Percentiles rank a stretch among this genome's conserved stretches.
These are phyloP conservation scores for Dysdera silvatica DNA, from an alignment of 1,140 invertebrate species.

Conservation along the genomic window DNA sequence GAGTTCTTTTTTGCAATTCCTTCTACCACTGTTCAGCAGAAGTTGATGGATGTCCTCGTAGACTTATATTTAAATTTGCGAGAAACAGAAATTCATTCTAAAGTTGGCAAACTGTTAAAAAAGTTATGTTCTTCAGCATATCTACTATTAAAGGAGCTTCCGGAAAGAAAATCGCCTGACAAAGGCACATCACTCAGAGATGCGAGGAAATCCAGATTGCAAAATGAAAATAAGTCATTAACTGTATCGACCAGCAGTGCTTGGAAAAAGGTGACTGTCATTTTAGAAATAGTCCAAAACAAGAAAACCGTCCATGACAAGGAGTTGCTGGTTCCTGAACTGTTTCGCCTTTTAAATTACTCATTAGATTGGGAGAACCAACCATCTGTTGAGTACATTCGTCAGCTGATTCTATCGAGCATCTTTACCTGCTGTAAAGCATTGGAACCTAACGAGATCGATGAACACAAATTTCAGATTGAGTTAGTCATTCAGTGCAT, in stretches of 20 bases:
- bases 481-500: conserved; percentile 79
- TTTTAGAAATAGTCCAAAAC: conserved; percentile 74
- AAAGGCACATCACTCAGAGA: conserved; percentile 52
- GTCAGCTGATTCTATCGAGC: conserved; percentile 73
- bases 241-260: conserved; percentile 32
- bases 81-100: conserved; percentile 24
- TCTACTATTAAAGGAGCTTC: conserved; percentile 42
- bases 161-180: conserved; percentile 32
- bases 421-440: conserved; percentile 62
- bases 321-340: conserved; percentile 56
- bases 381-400: conserved; percentile 74
- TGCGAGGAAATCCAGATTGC: conserved; percentile 12
- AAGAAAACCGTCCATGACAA: conserved; percentile 66
- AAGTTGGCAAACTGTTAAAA: conserved; percentile 49
- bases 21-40: conserved; percentile 36
- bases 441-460: conserved; percentile 43
- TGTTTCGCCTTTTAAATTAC: conserved; percentile 70
- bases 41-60: conserved; percentile 42
- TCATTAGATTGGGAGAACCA: conserved; percentile 70
- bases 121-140: conserved; percentile 58
- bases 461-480: conserved; percentile 58
- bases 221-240: neutral
- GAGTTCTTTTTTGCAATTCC: conserved; percentile 39
- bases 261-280: conserved; percentile 68
- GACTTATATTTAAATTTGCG: conserved; percentile 37